Evolutionary conservation across 92 coral and sea anemone species (phyloP).

Genomic region (Porites cylindrica): DNA sequence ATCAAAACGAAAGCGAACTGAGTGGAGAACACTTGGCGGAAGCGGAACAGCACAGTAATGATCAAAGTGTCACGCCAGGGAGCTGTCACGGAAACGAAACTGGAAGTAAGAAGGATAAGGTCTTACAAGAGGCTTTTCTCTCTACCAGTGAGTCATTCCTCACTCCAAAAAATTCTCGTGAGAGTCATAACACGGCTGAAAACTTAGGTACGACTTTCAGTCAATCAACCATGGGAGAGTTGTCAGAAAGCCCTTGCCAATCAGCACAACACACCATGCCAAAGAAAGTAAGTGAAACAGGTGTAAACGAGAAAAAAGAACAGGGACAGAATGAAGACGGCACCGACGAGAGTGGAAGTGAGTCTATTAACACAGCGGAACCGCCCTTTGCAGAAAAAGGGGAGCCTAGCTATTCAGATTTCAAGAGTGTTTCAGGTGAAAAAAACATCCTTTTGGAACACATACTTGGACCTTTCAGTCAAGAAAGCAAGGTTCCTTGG

Average conservation of each 20-base stretch:
- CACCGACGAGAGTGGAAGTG: background rate
- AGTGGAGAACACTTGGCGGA: background rate
- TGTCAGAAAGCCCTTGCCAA: background rate
- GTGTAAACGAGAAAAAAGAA: background rate
- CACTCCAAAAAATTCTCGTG: background rate
- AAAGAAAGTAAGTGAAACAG: background rate
- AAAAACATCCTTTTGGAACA: background rate
- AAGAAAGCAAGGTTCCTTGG: background rate
- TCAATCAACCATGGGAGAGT: background rate
- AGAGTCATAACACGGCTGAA: background rate
- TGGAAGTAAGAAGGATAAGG: background rate
- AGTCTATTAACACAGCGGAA: background rate
- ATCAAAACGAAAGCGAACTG: constrained; percentile 6
- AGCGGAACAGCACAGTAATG: too few relatives aligned
- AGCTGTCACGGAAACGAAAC: background rate
- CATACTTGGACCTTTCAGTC: background rate
- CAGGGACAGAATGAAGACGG: background rate
- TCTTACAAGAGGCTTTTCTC: background rate
- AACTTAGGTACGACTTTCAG: background rate
- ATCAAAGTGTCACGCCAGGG: background rate
- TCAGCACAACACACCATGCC: background rate
- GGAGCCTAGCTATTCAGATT: background rate
- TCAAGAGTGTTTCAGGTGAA: background rate
- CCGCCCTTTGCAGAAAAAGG: background rate
- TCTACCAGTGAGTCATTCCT: background rate